Conservation (phyloP, 2,888 invertebrate genomes). For the Cetonia aurata region DNA sequence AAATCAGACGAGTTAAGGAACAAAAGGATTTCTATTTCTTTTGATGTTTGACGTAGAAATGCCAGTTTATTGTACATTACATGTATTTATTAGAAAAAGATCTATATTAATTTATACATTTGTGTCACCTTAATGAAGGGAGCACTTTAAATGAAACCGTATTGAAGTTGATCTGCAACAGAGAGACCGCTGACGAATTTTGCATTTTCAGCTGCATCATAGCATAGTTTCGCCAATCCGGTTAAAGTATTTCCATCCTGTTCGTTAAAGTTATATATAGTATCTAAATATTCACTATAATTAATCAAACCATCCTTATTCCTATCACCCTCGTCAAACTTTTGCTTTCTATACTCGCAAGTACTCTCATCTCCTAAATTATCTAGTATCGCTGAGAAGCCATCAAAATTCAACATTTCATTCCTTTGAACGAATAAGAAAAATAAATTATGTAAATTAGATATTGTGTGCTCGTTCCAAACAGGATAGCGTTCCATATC, state of each 20-base stretch:
- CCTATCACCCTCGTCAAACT: constrained; percentile 68
- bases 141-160: constrained; percentile 69
- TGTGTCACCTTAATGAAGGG: constrained; percentile 13
- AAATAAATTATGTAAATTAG: constrained; percentile 72
- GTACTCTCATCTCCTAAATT: constrained; percentile 70
- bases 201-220: constrained; percentile 70
- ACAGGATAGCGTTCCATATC: constrained; percentile 70
- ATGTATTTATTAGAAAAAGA: constrained; percentile 1
- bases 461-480: constrained; percentile 72
- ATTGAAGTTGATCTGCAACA: constrained; percentile 72
- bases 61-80: constrained; percentile 2
- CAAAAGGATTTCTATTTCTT: no score
- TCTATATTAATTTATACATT: constrained; percentile 20
- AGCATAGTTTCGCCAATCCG: constrained; percentile 68
- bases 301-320: constrained; percentile 72
- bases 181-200: constrained; percentile 71
- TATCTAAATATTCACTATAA: constrained; percentile 70
- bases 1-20: no score
- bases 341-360: constrained; percentile 68
- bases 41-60: no score
- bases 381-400: constrained; percentile 70
- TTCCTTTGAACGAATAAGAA: constrained; percentile 71
- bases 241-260: constrained; percentile 60
- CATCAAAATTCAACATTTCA: constrained; percentile 71
- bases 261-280: constrained; percentile 69